Conservation (phyloP, 2,797 vertebrate genomes). For the Sciurus carolinensis region DNA sequence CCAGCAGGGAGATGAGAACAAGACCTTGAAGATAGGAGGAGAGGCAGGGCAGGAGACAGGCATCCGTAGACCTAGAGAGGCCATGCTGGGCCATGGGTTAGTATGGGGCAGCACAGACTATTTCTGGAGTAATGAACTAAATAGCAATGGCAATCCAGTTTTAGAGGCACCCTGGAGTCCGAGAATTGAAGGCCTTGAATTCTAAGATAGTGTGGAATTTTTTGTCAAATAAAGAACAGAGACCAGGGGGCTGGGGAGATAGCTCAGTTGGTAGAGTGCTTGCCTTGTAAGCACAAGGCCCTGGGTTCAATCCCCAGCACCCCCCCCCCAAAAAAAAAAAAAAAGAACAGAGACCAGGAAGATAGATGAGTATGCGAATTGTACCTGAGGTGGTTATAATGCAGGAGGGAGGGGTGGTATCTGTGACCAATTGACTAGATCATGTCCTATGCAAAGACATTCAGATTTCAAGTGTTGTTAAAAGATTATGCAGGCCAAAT, state of each 20-base stretch:
- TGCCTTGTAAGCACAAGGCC: no score
- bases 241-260: neutral
- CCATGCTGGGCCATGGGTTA: neutral
- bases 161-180: neutral
- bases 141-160: neutral
- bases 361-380: neutral
- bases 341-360: neutral
- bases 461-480: neutral
- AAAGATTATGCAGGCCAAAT: neutral
- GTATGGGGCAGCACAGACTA: neutral
- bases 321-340: no score
- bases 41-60: neutral
- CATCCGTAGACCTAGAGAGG: neutral
- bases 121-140: conserved; percentile 36
- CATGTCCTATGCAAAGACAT: neutral
- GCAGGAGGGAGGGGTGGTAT: neutral
- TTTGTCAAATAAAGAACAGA: neutral
- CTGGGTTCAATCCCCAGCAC: no score
- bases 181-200: neutral
- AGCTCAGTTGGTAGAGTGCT: no score
- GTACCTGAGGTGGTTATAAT: neutral
- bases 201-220: neutral
- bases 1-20: neutral
- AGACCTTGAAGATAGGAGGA: neutral
- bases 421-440: neutral